Evolutionary conservation across 2,113 vertebrate species (phyloP).

Genomic region (Callithrix jacchus): DNA sequence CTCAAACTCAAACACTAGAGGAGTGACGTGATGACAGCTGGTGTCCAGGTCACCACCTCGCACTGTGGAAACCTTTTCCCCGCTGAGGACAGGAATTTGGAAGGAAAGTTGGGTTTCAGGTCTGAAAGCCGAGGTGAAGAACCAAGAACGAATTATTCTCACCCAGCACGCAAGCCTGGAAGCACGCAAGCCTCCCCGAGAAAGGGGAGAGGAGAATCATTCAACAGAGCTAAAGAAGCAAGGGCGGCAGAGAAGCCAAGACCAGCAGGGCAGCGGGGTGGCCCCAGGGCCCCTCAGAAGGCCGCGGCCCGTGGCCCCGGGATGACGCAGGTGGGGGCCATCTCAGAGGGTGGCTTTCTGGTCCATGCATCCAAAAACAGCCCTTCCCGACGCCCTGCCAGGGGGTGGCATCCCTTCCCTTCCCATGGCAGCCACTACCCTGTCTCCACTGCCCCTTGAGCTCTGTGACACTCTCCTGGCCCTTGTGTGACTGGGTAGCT

Average conservation of each 20-base stretch:
- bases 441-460: too few species aligned
- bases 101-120: not conserved
- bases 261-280: too few species aligned
- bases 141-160: not conserved
- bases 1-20: not conserved
- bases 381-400: not conserved
- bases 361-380: not conserved
- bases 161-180: not conserved
- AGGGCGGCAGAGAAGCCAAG: fast-evolving
- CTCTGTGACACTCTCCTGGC: not conserved
- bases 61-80: not conserved
- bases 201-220: not conserved
- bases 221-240: not conserved
- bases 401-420: too few species aligned
- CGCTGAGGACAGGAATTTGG: not conserved
- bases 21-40: fast-evolving
- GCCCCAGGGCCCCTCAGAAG: not conserved
- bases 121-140: not conserved
- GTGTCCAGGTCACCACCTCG: not conserved
- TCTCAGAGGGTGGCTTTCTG: not conserved
- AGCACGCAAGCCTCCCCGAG: not conserved
- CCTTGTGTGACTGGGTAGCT: fast-evolving
- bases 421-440: not conserved
- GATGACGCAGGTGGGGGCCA: not conserved
- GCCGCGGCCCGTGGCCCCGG: not conserved